Evolutionary conservation across 2,888 invertebrate species (phyloP).

Genomic region (Arctia plantaginis): DNA sequence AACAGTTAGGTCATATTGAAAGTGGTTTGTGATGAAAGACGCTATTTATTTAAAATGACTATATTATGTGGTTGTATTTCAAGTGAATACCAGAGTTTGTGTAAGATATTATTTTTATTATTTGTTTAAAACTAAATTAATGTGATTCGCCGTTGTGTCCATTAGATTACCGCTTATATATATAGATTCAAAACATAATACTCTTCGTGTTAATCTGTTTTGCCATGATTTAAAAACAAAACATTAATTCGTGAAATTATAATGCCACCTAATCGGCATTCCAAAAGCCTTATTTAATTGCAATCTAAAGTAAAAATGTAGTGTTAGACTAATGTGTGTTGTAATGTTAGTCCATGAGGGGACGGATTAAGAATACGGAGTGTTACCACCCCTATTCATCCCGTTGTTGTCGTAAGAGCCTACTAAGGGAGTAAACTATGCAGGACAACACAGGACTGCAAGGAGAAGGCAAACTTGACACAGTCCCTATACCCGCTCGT

Average conservation of each 20-base stretch:
- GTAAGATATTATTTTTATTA: constrained; percentile 44
- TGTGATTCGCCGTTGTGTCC: neutral
- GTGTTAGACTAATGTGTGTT: neutral
- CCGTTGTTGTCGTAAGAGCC: no score
- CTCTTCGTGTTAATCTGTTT: neutral
- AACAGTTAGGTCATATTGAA: neutral
- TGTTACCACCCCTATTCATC: no score
- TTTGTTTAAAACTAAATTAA: neutral
- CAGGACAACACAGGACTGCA: no score
- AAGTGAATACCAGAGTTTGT: constrained; percentile 45
- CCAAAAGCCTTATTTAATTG: neutral
- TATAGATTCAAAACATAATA: neutral
- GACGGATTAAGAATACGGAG: no score
- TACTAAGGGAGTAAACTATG: no score
- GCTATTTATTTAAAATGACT: constrained; percentile 34
- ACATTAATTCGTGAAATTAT: neutral
- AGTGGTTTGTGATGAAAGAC: neutral
- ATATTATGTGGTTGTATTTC: constrained; percentile 58
- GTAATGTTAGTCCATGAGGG: no score
- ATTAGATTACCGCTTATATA: neutral
- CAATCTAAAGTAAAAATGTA: neutral
- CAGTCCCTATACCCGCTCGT: no score
- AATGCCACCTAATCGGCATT: neutral
- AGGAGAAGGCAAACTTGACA: no score
- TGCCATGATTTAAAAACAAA: neutral